These are phyloP conservation scores for Drosophila aldrichi DNA, from an alignment of 2,888 invertebrate species.

Conservation along the genomic window DNA sequence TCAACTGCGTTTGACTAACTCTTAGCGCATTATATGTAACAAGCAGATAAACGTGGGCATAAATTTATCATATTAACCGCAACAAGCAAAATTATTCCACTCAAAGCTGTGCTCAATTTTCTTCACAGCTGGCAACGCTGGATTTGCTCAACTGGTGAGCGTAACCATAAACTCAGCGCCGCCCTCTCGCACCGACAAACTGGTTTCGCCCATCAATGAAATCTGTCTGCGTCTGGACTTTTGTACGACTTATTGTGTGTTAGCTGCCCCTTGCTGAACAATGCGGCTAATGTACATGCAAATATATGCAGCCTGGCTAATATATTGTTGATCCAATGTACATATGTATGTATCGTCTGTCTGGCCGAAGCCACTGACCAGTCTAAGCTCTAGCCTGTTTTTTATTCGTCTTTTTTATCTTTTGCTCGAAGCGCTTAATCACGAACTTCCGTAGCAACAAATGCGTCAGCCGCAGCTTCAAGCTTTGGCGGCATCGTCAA, in stretches of 20 bases:
- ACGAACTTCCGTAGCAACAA: slow-evolving; percentile 79
- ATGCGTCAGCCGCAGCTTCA: slow-evolving; percentile 60
- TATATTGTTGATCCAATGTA: background rate
- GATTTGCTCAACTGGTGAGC: slow-evolving; percentile 38
- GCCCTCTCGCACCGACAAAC: slow-evolving; percentile 4
- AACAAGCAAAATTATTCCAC: background rate
- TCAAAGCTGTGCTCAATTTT: background rate
- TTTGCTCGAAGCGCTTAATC: slow-evolving; percentile 62
- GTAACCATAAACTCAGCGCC: background rate
- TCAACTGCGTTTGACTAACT: slow-evolving; percentile 28
- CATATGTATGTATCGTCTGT: slow-evolving; percentile 22
- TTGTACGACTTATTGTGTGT: slow-evolving; percentile 24
- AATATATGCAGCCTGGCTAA: background rate
- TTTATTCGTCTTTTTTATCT: slow-evolving; percentile 15
- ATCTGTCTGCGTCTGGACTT: slow-evolving; percentile 39
- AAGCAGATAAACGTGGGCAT: slow-evolving; percentile 8
- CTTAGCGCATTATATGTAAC: slow-evolving; percentile 2
- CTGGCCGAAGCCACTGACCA: slow-evolving; percentile 39
- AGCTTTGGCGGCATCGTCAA: slow-evolving; percentile 43
- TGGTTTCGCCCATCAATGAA: slow-evolving; percentile 63
- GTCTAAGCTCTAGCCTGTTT: slow-evolving; percentile 56
- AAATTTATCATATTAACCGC: background rate
- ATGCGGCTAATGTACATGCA: slow-evolving; percentile 44
- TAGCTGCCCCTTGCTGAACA: slow-evolving; percentile 38
- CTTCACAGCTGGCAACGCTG: slow-evolving; percentile 47